phyloP scores from a whole-genome alignment of 2,888 invertebrate genomes.

The Pammene aurita region DNA sequence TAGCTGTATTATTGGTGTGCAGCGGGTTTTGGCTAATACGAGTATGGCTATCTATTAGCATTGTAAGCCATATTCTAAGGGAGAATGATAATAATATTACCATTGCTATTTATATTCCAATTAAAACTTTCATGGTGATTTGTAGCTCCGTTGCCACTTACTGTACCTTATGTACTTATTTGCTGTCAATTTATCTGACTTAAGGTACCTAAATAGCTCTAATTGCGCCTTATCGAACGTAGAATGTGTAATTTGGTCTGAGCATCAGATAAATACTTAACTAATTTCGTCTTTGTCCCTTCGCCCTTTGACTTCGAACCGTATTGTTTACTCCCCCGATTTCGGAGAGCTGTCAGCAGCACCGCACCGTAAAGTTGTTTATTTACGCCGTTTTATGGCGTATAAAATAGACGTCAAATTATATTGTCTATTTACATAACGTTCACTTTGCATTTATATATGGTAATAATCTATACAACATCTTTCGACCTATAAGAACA shows the following conservation, averaged over 20 bases:
- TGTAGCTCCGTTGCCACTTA: too few relatives aligned
- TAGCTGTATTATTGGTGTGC: not conserved
- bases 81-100: too few relatives aligned
- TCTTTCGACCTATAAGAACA: not conserved
- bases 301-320: not conserved
- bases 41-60: not conserved
- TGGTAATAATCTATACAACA: not conserved
- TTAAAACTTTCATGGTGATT: too few relatives aligned
- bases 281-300: too few relatives aligned
- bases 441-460: not conserved
- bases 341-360: conserved; percentile 7
- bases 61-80: too few relatives aligned
- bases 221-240: too few relatives aligned
- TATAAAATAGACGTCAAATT: conserved; percentile 45
- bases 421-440: conserved; percentile 47
- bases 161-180: too few relatives aligned
- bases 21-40: not conserved
- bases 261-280: too few relatives aligned
- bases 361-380: conserved; percentile 34
- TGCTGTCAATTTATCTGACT: too few relatives aligned
- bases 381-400: conserved; percentile 31
- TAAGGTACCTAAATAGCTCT: too few relatives aligned
- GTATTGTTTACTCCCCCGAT: not conserved
- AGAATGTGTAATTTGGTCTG: too few relatives aligned
- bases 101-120: too few relatives aligned